Percentiles rank a stretch among this genome's conserved stretches.
Evolutionary conservation across 2,888 invertebrate genomes (phyloP).

Genomic region (Leptinotarsa haldemani): DNA sequence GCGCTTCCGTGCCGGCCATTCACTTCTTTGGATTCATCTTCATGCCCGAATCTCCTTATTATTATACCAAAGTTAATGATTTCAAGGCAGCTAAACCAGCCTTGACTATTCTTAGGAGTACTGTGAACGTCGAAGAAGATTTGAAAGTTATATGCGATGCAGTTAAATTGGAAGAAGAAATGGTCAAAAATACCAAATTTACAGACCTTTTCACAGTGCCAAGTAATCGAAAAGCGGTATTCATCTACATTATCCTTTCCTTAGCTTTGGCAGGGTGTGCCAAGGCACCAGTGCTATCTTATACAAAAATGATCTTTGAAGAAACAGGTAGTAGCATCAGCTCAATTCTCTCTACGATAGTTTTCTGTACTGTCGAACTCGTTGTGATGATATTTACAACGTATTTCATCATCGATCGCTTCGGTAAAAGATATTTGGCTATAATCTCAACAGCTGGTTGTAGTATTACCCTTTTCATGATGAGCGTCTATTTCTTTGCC

Average conservation of each 20-base stretch:
- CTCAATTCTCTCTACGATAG: conserved; percentile 59
- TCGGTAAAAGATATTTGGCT: conserved; percentile 69
- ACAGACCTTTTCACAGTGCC: conserved; percentile 50
- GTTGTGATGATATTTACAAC: conserved; percentile 71
- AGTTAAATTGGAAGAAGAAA: conserved; percentile 55
- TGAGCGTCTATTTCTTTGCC: conserved; percentile 67
- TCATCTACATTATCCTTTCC: conserved; percentile 39
- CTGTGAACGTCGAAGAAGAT: conserved; percentile 48
- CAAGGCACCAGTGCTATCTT: conserved; percentile 64
- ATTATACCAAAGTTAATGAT: conserved; percentile 63
- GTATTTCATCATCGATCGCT: conserved; percentile 68
- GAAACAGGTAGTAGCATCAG: conserved; percentile 64
- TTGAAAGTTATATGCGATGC: conserved; percentile 46
- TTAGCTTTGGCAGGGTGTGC: conserved; percentile 13
- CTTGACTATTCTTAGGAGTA: conserved; percentile 65
- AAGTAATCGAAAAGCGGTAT: conserved; percentile 52
- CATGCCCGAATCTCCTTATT: conserved; percentile 73
- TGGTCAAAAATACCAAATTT: conserved; percentile 47
- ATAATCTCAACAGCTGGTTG: conserved; percentile 67
- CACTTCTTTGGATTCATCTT: conserved; percentile 66
- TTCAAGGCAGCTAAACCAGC: conserved; percentile 66
- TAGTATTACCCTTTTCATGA: conserved; percentile 62
- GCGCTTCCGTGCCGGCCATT: conserved; percentile 65
- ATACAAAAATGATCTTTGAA: conserved; percentile 69
- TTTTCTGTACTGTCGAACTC: conserved; percentile 68